Percentiles rank a stretch among this genome's conserved stretches.
phyloP scores from a whole-genome alignment of 2,797 vertebrate genomes.

The Labroides dimidiatus region DNA sequence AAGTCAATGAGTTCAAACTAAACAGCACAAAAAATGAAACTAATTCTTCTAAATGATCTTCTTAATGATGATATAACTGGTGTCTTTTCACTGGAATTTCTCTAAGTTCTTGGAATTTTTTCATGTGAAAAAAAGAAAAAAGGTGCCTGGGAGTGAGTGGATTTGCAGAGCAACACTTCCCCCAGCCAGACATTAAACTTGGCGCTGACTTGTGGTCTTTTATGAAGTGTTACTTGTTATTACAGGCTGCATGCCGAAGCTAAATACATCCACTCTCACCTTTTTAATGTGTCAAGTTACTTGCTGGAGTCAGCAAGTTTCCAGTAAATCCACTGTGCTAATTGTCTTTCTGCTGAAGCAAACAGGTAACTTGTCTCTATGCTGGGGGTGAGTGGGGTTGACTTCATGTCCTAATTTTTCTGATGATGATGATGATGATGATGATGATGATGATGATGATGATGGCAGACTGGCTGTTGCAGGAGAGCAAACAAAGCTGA shows the following conservation, averaged over 20 bases:
- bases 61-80: conserved; percentile 1
- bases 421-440: conserved; percentile 34
- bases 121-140: conserved; percentile 16
- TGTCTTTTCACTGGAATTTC: conserved; percentile 7
- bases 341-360: conserved; percentile 11
- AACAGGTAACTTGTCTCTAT: conserved; percentile 24
- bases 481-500: conserved; percentile 49
- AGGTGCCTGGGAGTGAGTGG: conserved; percentile 18
- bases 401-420: conserved; percentile 28
- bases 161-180: conserved; percentile 33
- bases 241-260: conserved; percentile 34
- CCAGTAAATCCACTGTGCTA: conserved; percentile 21
- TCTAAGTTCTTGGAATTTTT: conserved; percentile 53
- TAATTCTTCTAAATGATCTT: not conserved
- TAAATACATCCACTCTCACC: conserved; percentile 40
- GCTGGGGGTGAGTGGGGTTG: not conserved
- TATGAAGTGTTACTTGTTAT: conserved; percentile 59
- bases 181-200: conserved; percentile 35
- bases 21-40: not conserved
- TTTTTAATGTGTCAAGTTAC: conserved; percentile 31
- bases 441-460: conserved; percentile 37
- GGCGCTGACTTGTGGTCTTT: conserved; percentile 35
- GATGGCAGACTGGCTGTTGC: conserved; percentile 33
- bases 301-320: conserved; percentile 33
- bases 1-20: not conserved